Evolutionary conservation across 2,113 vertebrate genomes (phyloP).

Genomic region (Hassar affinis): DNA sequence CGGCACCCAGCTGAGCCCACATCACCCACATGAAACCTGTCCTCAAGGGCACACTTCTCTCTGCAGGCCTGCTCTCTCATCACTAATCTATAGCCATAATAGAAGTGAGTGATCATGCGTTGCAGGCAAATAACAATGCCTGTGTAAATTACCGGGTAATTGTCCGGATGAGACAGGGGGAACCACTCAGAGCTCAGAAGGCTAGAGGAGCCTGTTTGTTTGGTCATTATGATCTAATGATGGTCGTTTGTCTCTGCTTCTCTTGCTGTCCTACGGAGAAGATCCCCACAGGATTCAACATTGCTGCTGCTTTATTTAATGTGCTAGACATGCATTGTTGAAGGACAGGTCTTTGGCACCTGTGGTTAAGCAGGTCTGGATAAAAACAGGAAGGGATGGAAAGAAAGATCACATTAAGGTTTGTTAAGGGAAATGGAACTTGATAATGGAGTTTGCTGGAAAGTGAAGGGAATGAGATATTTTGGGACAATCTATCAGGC

Average conservation of each 20-base stretch:
- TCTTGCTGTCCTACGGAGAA: slow-evolving; percentile 19
- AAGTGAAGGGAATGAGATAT: neutral
- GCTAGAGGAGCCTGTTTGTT: slow-evolving; percentile 46
- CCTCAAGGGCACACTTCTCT: slow-evolving; percentile 36
- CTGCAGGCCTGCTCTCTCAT: slow-evolving; percentile 24
- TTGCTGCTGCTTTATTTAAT: slow-evolving; percentile 24
- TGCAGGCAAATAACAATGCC: slow-evolving; percentile 31
- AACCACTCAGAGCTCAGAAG: slow-evolving; percentile 32
- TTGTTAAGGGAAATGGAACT: neutral
- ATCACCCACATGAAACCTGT: slow-evolving; percentile 32
- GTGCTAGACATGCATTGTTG: slow-evolving; percentile 20
- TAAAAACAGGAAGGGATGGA: neutral
- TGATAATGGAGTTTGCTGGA: neutral
- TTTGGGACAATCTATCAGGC: neutral
- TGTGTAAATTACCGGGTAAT: slow-evolving; percentile 44
- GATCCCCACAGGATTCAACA: slow-evolving; percentile 26
- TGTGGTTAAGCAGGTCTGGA: slow-evolving; percentile 9
- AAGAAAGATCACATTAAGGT: neutral
- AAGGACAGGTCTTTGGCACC: slow-evolving; percentile 26
- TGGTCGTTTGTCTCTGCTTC: slow-evolving; percentile 42
- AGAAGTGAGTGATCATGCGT: slow-evolving; percentile 9
- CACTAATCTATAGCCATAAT: slow-evolving; percentile 28
- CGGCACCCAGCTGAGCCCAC: slow-evolving; percentile 26
- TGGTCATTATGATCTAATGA: slow-evolving; percentile 47
- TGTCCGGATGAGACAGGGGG: slow-evolving; percentile 23